Base-by-base conservation (phyloP, 2,888 invertebrate genomes). In the Limnephilus lunatus region DNA sequence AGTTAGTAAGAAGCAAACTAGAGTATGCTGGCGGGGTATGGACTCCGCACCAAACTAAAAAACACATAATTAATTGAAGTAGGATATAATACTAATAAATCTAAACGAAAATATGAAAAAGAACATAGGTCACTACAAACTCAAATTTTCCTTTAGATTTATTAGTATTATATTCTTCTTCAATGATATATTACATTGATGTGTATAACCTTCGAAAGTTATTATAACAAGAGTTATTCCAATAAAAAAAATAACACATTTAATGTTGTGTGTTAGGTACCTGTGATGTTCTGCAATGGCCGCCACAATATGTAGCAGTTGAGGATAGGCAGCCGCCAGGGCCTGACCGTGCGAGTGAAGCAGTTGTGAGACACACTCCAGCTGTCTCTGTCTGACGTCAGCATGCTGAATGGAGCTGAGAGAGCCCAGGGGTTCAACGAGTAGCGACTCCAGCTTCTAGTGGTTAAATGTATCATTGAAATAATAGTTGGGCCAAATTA, bases 311-410 rank as follows among this genome's bases (percentile, higher is more conserved):
- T 98, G 98, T 94, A 99, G 97, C 94, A 99, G 98, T 93, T 98
- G 97, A 35, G 99, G 99, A 99, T 99, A 99, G 89, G 99, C 99
- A 94, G 98, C 98, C 5, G 98, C 98, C 82, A 99, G 96, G 93
- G 98, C 98, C 95, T 99, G 99, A 0, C 99, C 99, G 93, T 98
- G 98, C 81, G 98, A 98, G 95, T 99, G 99, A 91, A 99, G 96
- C 94, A 99, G 97, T 94, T 99, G 98, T 91, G 99, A 97, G 9
- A 99, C 98, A 95, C 99, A 99, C 95, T 99, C 99, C 93, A 99
- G 96, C 96, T 99, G 99, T 81, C 99, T 97, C 95, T 99, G 98
- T 90, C 99, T 96, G 80, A 99, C 99, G 96, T 99, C 99, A 48
- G 98, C 98, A 95, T 99, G 99, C 11, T 98, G 97, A 89, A 99